phyloP scores from a whole-genome alignment of 2,888 invertebrate genomes.

The Osedax fenrisi region DNA sequence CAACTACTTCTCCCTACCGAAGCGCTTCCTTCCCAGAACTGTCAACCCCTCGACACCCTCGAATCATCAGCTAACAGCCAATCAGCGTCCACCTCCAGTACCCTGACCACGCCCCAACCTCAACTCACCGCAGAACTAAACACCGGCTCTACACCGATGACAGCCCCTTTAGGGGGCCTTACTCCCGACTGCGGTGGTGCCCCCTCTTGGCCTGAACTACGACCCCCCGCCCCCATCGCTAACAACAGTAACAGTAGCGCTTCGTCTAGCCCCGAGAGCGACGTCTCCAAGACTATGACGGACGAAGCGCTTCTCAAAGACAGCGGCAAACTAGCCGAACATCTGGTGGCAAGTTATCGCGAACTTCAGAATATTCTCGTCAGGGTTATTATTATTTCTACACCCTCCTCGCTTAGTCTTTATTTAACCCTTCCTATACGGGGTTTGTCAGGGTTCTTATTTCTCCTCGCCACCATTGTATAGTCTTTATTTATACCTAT shows the following conservation, averaged over 20 bases:
- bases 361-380: constrained; percentile 30
- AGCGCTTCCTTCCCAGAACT: too few relatives aligned
- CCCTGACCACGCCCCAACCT: not conserved
- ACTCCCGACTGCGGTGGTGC: not conserved
- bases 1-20: too few relatives aligned
- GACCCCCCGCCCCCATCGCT: not conserved
- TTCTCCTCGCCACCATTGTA: too few relatives aligned
- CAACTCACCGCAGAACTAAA: not conserved
- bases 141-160: not conserved
- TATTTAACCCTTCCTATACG: too few relatives aligned
- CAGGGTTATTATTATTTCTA: too few relatives aligned
- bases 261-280: too few relatives aligned
- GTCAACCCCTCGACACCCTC: too few relatives aligned
- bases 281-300: not conserved
- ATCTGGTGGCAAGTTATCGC: constrained; percentile 20
- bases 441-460: too few relatives aligned
- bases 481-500: too few relatives aligned
- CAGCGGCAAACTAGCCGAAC: not conserved
- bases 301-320: not conserved
- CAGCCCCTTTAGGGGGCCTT: not conserved
- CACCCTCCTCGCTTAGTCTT: too few relatives aligned
- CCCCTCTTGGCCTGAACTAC: not conserved
- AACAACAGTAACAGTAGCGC: not conserved
- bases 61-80: too few relatives aligned
- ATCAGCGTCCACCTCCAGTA: too few relatives aligned